Percentiles rank a stretch among this genome's conserved stretches.
These are phyloP conservation scores for Calliopsis andreniformis DNA, from an alignment of 1,140 invertebrate genomes.

Conservation along the genomic window DNA sequence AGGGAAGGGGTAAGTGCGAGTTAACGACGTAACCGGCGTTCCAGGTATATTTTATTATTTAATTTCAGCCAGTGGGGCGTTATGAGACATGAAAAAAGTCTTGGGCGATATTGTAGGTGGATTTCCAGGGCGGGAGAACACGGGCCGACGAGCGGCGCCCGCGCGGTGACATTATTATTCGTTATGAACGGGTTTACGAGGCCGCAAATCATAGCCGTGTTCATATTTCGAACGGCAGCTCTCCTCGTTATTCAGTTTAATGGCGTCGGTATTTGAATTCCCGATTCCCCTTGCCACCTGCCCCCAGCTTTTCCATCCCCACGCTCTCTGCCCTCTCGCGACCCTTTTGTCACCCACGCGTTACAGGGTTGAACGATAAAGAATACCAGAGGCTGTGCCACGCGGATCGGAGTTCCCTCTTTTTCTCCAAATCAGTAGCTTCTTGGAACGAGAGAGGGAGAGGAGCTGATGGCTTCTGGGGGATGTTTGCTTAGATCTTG, in stretches of 20 bases:
- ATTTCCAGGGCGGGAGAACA: slow-evolving; percentile 72
- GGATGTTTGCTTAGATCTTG: too few relatives aligned
- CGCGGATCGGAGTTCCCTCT: slow-evolving; percentile 1
- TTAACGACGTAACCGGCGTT: slow-evolving; percentile 61
- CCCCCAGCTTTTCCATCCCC: slow-evolving; percentile 1
- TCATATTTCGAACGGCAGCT: slow-evolving; percentile 81
- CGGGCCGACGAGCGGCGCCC: slow-evolving; percentile 47
- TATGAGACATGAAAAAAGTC: slow-evolving; percentile 80
- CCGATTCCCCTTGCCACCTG: slow-evolving; percentile 66
- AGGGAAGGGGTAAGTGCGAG: slow-evolving; percentile 26
- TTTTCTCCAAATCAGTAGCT: background rate
- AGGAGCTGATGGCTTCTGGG: too few relatives aligned
- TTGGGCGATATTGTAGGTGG: slow-evolving; percentile 79
- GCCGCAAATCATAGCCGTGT: slow-evolving; percentile 81
- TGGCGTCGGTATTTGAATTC: slow-evolving; percentile 81
- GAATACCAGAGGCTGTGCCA: slow-evolving; percentile 41
- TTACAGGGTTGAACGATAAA: slow-evolving; percentile 52
- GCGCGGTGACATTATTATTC: slow-evolving; percentile 81
- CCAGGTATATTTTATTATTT: slow-evolving; percentile 81
- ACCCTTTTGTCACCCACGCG: slow-evolving; percentile 23
- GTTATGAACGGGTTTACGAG: slow-evolving; percentile 82
- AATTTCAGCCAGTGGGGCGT: slow-evolving; percentile 77
- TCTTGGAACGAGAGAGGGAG: background rate
- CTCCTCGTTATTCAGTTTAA: slow-evolving; percentile 82
- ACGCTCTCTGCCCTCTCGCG: slow-evolving; percentile 31